Base-by-base conservation (phyloP, 2,888 invertebrate genomes). In the Saturnia pavonia region DNA sequence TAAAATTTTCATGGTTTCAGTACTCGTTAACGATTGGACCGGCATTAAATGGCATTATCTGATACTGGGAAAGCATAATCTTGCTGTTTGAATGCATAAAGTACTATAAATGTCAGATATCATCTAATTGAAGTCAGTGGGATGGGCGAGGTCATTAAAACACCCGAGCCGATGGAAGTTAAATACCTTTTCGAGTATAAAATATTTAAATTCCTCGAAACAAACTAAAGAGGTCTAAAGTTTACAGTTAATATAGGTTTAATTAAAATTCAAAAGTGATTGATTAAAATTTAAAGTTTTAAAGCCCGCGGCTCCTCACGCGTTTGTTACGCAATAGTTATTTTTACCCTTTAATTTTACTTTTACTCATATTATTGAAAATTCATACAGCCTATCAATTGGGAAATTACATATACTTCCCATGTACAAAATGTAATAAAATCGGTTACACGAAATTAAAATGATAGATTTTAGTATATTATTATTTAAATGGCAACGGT, bases 31-130 rank as follows among this genome's bases (percentile, higher is more conserved):
- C 89, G 91, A 91, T 92, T 88, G 88, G 89, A 85, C 88, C 82
- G 83, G 88, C 82, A 87, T 92, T 87, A 89, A 91, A 88, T 83
- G 88, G 85, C 89, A 91, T 90, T 91, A 92, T 91, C 91, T 89
- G 76, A 82, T 83, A 86, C 83, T 83, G 85, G 77, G 84, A 89
- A 85, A 87, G 87, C 88, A 91, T 90, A 90, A 92, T 54, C 54
- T 54, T 22, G 22, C n/a, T 54, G 54, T 54, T 54, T 22, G 54
- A 90, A 92, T 92, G 89, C 91, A 91, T 91, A 92, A 92, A 92
- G 91, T 91, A 92, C 92, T 92, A 91, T 92, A 91, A 92, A 92
- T 80, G 92, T 91, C 90, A 88, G 92, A 93, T 93, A 92, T 90
- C 89, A 92, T 93, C 92, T 92, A 92, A 93, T 92, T 92, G 91